Percentiles rank a stretch among this genome's conserved stretches.
These are phyloP conservation scores for Lordiphosa mommai DNA, from an alignment of 1,140 invertebrate genomes.

Conservation along the genomic window DNA sequence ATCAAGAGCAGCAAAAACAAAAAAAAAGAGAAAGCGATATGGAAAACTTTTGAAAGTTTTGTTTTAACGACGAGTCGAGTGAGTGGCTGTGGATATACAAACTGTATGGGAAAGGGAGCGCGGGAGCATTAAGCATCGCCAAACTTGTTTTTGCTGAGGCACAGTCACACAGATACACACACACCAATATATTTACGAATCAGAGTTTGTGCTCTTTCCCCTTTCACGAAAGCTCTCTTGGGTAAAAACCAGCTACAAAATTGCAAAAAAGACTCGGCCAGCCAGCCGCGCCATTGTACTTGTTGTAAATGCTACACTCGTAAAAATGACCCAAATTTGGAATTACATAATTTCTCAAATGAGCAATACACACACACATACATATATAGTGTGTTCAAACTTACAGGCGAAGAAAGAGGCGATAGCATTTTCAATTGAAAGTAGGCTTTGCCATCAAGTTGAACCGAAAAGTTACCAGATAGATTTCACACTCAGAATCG, in stretches of 20 bases:
- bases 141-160: slow-evolving; percentile 60
- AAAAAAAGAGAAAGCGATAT: slow-evolving; percentile 42
- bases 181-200: slow-evolving; percentile 23
- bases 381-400: slow-evolving; percentile 5
- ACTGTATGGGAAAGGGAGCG: slow-evolving; percentile 47
- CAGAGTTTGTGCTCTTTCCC: slow-evolving; percentile 51
- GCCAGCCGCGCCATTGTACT: slow-evolving; percentile 39
- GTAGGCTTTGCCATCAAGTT: neutral
- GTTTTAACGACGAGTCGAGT: slow-evolving; percentile 8
- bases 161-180: slow-evolving; percentile 22
- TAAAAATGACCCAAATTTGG: slow-evolving; percentile 75
- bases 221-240: slow-evolving; percentile 73
- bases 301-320: slow-evolving; percentile 71
- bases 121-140: slow-evolving; percentile 4
- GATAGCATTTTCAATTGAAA: slow-evolving; percentile 12
- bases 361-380: slow-evolving; percentile 26
- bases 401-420: slow-evolving; percentile 2
- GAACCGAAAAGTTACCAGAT: too few species aligned
- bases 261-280: slow-evolving; percentile 39
- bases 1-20: slow-evolving; percentile 35
- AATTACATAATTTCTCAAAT: slow-evolving; percentile 69
- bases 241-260: slow-evolving; percentile 57
- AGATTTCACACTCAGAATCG: too few species aligned
- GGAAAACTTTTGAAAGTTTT: slow-evolving; percentile 44
- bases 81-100: slow-evolving; percentile 15